Conservation (phyloP, 2,113 vertebrate species). For the Trochalopteron elliotii region DNA sequence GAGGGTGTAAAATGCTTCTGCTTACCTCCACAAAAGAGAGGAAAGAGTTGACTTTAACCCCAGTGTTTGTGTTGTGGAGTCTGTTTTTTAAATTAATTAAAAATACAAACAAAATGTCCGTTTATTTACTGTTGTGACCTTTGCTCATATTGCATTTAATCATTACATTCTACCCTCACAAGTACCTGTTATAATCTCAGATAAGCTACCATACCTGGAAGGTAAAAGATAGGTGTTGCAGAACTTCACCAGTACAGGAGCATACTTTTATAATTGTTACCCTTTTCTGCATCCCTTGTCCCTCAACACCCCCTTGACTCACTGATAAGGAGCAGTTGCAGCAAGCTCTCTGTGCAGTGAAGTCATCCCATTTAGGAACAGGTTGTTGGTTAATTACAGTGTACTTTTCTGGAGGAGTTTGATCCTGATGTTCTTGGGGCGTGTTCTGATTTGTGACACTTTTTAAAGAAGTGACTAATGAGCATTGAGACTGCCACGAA, state of each 20-base stretch:
- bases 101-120: rapidly evolving
- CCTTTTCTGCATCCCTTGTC: background rate
- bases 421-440: background rate
- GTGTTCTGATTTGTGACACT: background rate
- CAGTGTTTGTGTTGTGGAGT: background rate
- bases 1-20: background rate
- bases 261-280: background rate
- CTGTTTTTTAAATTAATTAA: background rate
- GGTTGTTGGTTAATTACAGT: background rate
- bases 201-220: background rate
- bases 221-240: background rate
- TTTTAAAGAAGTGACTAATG: background rate
- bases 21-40: background rate
- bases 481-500: background rate
- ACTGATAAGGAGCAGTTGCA: background rate
- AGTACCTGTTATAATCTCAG: background rate
- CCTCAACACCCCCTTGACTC: rapidly evolving
- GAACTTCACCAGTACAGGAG: background rate
- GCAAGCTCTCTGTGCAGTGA: background rate
- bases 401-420: background rate
- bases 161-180: background rate
- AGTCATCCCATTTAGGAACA: background rate
- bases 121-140: background rate
- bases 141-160: background rate
- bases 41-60: background rate